phyloP scores from a whole-genome alignment of 2,888 invertebrate species.

The Lepetodrilus schrolli region DNA sequence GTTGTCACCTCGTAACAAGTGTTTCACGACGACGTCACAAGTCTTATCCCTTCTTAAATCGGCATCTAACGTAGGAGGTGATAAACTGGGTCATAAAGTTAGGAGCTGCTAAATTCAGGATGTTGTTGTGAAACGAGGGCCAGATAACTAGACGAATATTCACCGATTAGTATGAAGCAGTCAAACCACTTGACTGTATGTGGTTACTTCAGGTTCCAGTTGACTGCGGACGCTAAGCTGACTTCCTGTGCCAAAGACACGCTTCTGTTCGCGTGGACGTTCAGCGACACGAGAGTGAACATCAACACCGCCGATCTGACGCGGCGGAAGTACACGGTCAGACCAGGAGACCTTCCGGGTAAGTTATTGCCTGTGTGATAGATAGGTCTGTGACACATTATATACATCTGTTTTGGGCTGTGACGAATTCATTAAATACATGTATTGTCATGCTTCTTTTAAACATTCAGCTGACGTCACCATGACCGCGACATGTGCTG shows the following conservation, averaged over 20 bases:
- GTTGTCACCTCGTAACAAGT: no score
- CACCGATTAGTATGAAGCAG: no score
- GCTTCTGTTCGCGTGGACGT: slow-evolving; percentile 35
- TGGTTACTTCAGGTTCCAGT: slow-evolving; percentile 27
- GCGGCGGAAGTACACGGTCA: slow-evolving; percentile 27
- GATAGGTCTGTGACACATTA: neutral
- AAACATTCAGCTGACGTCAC: slow-evolving; percentile 35
- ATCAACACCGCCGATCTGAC: slow-evolving; percentile 27
- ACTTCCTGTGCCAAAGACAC: slow-evolving; percentile 34
- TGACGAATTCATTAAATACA: neutral
- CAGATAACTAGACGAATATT: no score
- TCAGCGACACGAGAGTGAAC: slow-evolving; percentile 18
- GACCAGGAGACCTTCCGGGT: slow-evolving; percentile 33
- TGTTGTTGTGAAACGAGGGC: no score
- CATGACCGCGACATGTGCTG: slow-evolving; percentile 34
- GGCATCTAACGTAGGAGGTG: no score
- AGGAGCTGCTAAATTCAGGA: no score
- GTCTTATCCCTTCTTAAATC: no score
- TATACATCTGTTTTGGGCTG: neutral
- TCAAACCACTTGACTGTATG: no score
- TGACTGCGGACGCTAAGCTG: slow-evolving; percentile 32
- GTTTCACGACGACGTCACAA: no score
- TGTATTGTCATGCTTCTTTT: no score
- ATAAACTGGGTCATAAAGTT: no score
- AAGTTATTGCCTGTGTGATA: no score